Conservation (phyloP, 2,113 vertebrate species). For the Caracal caracal region DNA sequence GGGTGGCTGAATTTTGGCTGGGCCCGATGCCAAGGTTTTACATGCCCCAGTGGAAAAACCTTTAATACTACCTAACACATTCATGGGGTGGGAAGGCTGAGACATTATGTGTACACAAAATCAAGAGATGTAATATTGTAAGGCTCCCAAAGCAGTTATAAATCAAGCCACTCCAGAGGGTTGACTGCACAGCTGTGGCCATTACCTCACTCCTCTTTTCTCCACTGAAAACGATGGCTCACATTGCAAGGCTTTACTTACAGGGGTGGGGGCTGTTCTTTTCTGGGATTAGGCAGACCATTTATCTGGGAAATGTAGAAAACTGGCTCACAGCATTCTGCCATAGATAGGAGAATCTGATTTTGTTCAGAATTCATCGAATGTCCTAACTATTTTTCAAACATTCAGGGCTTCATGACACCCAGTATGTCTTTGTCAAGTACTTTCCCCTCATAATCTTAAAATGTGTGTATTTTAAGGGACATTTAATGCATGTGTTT, state of each 20-base stretch:
- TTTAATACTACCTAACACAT: constrained; percentile 53
- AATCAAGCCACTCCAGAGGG: constrained; percentile 2
- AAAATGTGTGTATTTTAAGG: constrained; percentile 64
- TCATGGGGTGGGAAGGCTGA: constrained; percentile 5
- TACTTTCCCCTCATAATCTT: background rate
- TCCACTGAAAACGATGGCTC: background rate
- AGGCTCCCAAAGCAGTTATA: constrained; percentile 34
- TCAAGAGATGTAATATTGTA: constrained; percentile 29
- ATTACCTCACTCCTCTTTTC: constrained; percentile 37
- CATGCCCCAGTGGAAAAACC: constrained; percentile 24
- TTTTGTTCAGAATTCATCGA: constrained; percentile 33
- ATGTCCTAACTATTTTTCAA: constrained; percentile 39
- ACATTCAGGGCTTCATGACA: background rate
- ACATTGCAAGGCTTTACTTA: background rate
- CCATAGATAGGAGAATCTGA: background rate
- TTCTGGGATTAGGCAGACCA: background rate
- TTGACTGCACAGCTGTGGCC: background rate
- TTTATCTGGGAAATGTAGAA: constrained; percentile 7
- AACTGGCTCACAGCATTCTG: background rate
- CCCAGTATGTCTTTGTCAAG: constrained; percentile 6
- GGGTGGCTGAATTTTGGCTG: constrained; percentile 46
- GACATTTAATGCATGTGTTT: constrained; percentile 67
- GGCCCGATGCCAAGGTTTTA: constrained; percentile 50
- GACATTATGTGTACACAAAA: background rate
- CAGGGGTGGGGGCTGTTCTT: background rate